Evolutionary conservation across 2,113 vertebrate genomes (phyloP).

Genomic region (Chrysemys picta): DNA sequence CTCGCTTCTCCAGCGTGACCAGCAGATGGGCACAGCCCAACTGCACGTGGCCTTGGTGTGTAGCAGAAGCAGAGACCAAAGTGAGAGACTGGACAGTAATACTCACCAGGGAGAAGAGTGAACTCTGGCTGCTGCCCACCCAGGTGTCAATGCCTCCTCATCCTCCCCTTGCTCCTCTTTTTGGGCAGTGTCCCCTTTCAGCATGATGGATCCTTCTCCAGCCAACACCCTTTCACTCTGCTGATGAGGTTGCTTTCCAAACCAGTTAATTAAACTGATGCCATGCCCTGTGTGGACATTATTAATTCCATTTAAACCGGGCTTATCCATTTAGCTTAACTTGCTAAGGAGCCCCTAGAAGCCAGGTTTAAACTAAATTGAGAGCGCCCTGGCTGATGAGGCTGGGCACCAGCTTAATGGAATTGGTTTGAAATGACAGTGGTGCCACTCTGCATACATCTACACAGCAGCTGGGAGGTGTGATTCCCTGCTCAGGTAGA

Average conservation of each 20-base stretch:
- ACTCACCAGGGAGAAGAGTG: neutral
- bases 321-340: neutral
- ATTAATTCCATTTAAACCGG: neutral
- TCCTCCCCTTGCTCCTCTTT: neutral
- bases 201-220: neutral
- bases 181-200: neutral
- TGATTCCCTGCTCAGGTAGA: neutral
- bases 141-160: neutral
- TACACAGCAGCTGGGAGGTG: neutral
- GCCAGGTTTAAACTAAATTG: neutral
- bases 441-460: neutral
- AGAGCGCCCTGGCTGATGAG: neutral
- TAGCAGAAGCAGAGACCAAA: neutral
- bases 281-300: accelerated
- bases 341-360: neutral
- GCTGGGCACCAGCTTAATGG: neutral
- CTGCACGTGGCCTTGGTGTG: neutral
- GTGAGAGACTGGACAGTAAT: neutral
- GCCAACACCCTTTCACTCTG: neutral
- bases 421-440: neutral
- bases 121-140: neutral
- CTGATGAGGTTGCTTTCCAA: neutral
- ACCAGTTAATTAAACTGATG: too few relatives aligned
- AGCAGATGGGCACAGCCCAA: neutral
- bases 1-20: neutral